Percentiles rank a stretch among this genome's conserved stretches.
These are phyloP conservation scores for Eunapius fragilis DNA, from an alignment of 37 sponge, comb jelly and placozoan species.

Conservation along the genomic window DNA sequence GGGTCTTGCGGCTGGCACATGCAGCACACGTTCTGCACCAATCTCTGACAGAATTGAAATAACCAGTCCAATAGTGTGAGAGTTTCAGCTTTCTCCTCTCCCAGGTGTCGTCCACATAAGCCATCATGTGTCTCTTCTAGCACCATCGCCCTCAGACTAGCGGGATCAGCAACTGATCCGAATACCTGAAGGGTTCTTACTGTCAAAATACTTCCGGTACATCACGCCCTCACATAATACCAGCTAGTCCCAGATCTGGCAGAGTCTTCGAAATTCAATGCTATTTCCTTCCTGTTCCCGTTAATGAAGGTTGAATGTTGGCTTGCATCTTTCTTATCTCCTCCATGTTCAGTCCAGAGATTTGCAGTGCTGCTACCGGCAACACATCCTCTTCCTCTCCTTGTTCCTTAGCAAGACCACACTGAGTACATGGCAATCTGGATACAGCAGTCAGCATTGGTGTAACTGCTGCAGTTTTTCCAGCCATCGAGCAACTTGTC, in stretches of 20 bases:
- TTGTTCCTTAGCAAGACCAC: constrained; percentile 12
- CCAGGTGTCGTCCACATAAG: constrained; percentile 20
- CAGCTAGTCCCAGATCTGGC: constrained; percentile 32
- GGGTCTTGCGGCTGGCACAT: constrained; percentile 28
- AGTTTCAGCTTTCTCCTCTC: constrained; percentile 17
- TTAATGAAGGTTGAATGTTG: not conserved
- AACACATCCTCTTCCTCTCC: not conserved
- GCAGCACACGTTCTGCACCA: constrained; percentile 11
- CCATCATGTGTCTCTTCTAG: constrained; percentile 21
- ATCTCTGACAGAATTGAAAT: not conserved
- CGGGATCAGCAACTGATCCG: constrained; percentile 30
- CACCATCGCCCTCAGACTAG: constrained; percentile 1
- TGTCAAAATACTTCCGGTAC: constrained; percentile 1
- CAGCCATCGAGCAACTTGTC: constrained; percentile 39
- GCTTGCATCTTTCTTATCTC: constrained; percentile 5
- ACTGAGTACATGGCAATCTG: constrained; percentile 29
- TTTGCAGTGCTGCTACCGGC: not conserved
- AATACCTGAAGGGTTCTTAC: not conserved
- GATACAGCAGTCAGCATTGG: constrained; percentile 51
- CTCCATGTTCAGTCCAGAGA: constrained; percentile 2
- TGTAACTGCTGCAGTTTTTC: constrained; percentile 35
- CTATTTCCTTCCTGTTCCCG: not conserved
- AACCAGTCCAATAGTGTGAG: constrained; percentile 17
- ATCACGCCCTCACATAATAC: not conserved
- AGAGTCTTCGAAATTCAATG: constrained; percentile 3